Percentiles rank a stretch among this genome's conserved stretches.
phyloP scores from a whole-genome alignment of 2,888 invertebrate genomes.

The Dascillus cervinus region DNA sequence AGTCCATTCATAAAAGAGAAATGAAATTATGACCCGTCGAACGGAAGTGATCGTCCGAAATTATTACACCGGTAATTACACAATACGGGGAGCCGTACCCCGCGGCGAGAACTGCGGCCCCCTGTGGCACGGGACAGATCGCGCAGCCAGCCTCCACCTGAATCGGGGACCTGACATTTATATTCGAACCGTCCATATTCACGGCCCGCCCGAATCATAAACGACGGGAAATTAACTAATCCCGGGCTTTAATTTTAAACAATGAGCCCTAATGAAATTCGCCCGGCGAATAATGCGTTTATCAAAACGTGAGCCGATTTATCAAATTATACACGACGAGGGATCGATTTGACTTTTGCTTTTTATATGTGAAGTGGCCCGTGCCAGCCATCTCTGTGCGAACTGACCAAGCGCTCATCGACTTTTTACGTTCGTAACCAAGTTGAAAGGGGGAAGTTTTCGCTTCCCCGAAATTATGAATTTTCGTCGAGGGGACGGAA shows the following conservation, averaged over 20 bases:
- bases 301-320: constrained; percentile 27
- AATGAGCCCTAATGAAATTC: constrained; percentile 44
- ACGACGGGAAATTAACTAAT: constrained; percentile 43
- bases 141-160: constrained; percentile 25
- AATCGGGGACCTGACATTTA: no score
- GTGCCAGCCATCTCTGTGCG: constrained; percentile 40
- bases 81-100: constrained; percentile 17
- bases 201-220: no score
- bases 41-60: constrained; percentile 25
- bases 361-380: constrained; percentile 29
- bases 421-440: constrained; percentile 22
- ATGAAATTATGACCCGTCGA: constrained; percentile 13
- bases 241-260: constrained; percentile 42
- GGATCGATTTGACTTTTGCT: constrained; percentile 17
- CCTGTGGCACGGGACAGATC: constrained; percentile 17
- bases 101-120: constrained; percentile 17
- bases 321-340: constrained; percentile 21
- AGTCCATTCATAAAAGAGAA: not conserved
- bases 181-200: no score
- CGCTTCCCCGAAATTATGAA: no score
- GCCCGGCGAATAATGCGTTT: constrained; percentile 38
- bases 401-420: constrained; percentile 34
- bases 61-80: constrained; percentile 26
- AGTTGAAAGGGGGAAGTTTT: constrained; percentile 27
- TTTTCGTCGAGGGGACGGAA: no score